phyloP scores from a whole-genome alignment of 1,140 invertebrate genomes.

The Euura saliciscinereae region DNA sequence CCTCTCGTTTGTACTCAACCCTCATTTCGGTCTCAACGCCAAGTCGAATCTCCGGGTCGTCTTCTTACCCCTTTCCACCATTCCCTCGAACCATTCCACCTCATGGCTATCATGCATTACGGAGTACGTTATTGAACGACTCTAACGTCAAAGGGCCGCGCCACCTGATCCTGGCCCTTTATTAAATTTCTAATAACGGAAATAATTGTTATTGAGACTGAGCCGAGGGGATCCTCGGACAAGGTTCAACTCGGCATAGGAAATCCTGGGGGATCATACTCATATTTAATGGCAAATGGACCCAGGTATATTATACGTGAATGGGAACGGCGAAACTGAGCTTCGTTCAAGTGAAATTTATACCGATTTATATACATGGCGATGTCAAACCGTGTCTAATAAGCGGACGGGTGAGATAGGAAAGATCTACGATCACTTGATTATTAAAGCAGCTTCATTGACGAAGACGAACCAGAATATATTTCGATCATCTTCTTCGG shows the following conservation, averaged over 20 bases:
- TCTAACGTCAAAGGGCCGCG: conserved; percentile 26
- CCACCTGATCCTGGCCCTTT: conserved; percentile 30
- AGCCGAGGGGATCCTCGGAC: conserved; percentile 15
- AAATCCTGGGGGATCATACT: neutral
- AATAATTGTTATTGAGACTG: conserved; percentile 53
- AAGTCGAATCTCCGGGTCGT: conserved; percentile 12
- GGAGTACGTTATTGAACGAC: conserved; percentile 19
- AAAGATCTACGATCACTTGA: no score
- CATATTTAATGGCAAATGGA: neutral
- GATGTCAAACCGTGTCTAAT: no score
- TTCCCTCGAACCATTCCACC: neutral
- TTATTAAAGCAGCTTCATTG: no score
- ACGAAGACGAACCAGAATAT: neutral
- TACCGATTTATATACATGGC: no score
- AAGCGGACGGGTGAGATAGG: no score
- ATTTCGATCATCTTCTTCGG: neutral
- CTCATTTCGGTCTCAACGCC: neutral
- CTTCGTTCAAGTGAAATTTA: no score
- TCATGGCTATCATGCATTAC: conserved; percentile 20
- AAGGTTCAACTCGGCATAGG: neutral
- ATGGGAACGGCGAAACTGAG: no score
- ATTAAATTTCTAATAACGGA: conserved; percentile 54
- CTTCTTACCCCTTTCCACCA: neutral
- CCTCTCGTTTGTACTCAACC: neutral
- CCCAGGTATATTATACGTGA: no score